These are phyloP conservation scores for Patiria miniata DNA, from an alignment of 35 echinoderm and acorn worm species.

Conservation along the genomic window DNA sequence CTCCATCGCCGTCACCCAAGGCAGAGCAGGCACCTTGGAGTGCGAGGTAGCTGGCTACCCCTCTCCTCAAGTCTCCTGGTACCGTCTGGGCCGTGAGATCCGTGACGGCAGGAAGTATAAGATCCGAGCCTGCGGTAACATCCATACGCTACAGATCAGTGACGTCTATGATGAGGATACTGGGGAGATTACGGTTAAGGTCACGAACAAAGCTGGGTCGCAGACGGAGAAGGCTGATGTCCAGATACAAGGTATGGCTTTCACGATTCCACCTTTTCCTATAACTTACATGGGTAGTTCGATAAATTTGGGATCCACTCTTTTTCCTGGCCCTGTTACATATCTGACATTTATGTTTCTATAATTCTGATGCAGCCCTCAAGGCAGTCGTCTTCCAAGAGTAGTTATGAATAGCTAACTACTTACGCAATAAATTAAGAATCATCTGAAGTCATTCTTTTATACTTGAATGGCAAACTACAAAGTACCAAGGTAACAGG, in stretches of 20 bases:
- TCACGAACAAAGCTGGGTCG: constrained; percentile 77
- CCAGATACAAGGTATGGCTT: constrained; percentile 60
- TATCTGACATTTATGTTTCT: no score
- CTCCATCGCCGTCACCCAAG: constrained; percentile 61
- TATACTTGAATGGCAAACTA: no score
- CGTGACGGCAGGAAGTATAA: constrained; percentile 77
- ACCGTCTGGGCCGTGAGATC: constrained; percentile 83
- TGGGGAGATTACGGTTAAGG: constrained; percentile 84
- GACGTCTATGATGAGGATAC: constrained; percentile 90
- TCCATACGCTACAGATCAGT: constrained; percentile 76
- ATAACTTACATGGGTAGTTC: no score
- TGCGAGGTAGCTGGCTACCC: constrained; percentile 93
- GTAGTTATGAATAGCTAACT: no score
- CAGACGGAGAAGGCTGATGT: constrained; percentile 56
- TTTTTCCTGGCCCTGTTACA: no score
- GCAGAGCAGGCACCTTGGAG: constrained; percentile 55
- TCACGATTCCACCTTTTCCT: no score
- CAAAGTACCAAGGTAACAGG: no score
- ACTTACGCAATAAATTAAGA: no score
- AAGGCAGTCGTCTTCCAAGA: no score
- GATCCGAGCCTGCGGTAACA: constrained; percentile 61
- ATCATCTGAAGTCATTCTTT: no score
- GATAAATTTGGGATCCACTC: no score
- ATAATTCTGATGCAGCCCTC: no score
- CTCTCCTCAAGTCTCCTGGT: constrained; percentile 84